phyloP scores from a whole-genome alignment of 2,113 vertebrate species.

The Atrichornis clamosus region DNA sequence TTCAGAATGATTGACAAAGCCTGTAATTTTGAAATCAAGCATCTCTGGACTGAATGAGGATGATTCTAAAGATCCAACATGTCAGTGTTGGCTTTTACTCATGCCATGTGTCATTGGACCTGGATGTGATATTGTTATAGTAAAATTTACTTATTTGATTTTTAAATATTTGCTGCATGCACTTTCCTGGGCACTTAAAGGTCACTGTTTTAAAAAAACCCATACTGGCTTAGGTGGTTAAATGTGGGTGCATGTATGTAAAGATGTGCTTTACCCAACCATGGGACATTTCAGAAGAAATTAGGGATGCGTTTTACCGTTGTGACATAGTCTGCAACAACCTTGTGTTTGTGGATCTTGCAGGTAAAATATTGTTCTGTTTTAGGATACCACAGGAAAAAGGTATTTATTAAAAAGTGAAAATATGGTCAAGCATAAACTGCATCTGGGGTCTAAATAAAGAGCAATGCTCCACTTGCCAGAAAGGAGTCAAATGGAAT shows the following conservation, averaged over 20 bases:
- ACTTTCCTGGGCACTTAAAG: not conserved
- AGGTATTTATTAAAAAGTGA: not conserved
- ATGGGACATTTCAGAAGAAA: not conserved
- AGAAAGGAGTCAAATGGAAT: not conserved
- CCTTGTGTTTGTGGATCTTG: not conserved
- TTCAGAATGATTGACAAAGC: not conserved
- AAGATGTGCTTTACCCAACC: not conserved
- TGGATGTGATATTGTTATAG: not conserved
- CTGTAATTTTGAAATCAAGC: not conserved
- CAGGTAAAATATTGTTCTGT: not conserved
- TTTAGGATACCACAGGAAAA: not conserved
- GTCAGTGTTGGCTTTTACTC: not conserved
- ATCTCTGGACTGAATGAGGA: not conserved
- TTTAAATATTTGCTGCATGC: not conserved
- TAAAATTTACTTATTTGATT: not conserved
- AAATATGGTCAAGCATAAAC: not conserved
- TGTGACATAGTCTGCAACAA: not conserved
- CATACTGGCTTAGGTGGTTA: not conserved
- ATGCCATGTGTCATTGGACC: not conserved
- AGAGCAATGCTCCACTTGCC: not conserved
- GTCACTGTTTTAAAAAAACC: not conserved
- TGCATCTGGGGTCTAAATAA: not conserved
- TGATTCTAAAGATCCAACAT: rapidly evolving
- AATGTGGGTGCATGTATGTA: not conserved
- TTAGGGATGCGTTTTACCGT: not conserved